Conservation (phyloP, 2,888 invertebrate genomes). For the Cryptophagus acutangulus region DNA sequence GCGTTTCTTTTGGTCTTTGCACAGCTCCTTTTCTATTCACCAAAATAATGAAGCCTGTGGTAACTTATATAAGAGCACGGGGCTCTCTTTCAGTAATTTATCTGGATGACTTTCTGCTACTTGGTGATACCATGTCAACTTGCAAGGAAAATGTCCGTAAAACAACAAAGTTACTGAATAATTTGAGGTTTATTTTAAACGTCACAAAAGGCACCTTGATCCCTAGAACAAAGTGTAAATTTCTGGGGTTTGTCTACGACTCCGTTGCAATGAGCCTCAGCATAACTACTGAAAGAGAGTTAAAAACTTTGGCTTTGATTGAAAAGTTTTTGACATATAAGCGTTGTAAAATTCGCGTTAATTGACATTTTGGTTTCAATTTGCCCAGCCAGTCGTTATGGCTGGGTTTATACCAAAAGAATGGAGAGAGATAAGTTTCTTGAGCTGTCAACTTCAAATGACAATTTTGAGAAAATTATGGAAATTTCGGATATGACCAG, state of each 20-base stretch:
- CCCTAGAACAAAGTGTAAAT: slow-evolving; percentile 15
- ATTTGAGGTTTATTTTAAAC: slow-evolving; percentile 23
- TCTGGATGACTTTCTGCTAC: slow-evolving; percentile 22
- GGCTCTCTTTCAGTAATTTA: slow-evolving; percentile 22
- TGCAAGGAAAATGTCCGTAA: slow-evolving; percentile 6
- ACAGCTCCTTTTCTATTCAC: slow-evolving; percentile 31
- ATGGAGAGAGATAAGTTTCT: slow-evolving; percentile 9
- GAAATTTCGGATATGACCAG: too few species aligned
- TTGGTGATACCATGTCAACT: slow-evolving; percentile 12
- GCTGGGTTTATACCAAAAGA: slow-evolving; percentile 12
- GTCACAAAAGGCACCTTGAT: slow-evolving; percentile 14
- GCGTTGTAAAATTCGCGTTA: slow-evolving; percentile 7
- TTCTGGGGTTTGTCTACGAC: slow-evolving; percentile 21
- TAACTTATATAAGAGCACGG: slow-evolving; percentile 14
- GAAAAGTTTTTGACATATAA: too few species aligned
- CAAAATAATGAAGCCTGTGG: slow-evolving; percentile 28
- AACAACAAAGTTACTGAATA: slow-evolving; percentile 11
- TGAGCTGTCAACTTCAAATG: too few species aligned
- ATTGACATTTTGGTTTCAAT: slow-evolving; percentile 11
- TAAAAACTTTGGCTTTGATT: too few species aligned
- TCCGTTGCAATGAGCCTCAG: too few species aligned
- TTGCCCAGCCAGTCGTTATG: slow-evolving; percentile 16
- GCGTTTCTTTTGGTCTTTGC: slow-evolving; percentile 29
- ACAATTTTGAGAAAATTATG: too few species aligned
- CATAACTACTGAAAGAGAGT: too few species aligned